Percentiles rank a stretch among this genome's conserved stretches.
These are phyloP conservation scores for Pipistrellus pipistrellus DNA, from an alignment of 2,797 vertebrate species.

Conservation along the genomic window DNA sequence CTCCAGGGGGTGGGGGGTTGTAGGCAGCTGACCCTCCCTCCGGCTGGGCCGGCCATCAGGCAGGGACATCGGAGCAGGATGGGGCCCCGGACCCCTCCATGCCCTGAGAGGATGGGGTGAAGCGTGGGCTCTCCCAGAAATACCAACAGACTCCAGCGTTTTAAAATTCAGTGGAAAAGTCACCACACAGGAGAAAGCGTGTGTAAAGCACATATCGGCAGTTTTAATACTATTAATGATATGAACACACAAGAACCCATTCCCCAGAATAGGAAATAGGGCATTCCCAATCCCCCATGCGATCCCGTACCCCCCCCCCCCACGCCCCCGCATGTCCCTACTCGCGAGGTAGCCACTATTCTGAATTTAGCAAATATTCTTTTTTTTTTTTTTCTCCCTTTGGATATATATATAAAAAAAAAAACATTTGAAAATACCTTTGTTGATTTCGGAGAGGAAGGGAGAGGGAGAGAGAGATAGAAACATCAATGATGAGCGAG, in stretches of 20 bases:
- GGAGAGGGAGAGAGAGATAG: too few relatives aligned
- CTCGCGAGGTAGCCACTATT: neutral
- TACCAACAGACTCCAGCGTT: too few relatives aligned
- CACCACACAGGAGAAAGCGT: neutral
- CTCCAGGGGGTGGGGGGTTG: neutral
- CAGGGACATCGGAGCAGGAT: neutral
- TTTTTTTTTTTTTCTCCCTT: neutral
- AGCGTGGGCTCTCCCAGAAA: neutral
- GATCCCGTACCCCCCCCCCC: fast-evolving
- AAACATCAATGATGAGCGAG: too few relatives aligned
- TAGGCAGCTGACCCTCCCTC: too few relatives aligned
- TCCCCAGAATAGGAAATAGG: neutral
- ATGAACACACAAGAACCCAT: neutral
- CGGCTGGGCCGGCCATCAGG: neutral
- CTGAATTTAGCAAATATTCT: neutral
- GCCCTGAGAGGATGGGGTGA: neutral
- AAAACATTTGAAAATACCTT: too few relatives aligned
- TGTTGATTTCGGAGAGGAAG: too few relatives aligned
- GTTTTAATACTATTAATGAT: neutral
- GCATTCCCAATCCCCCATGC: neutral
- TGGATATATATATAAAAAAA: too few relatives aligned
- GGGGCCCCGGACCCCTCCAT: neutral
- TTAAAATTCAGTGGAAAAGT: neutral
- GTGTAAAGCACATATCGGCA: neutral
- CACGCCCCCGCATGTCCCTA: too few relatives aligned